Evolutionary conservation across 2,797 vertebrate genomes (phyloP), one percentile per base, ranked within the genome.

Genomic region (Phaenicophaeus curvirostris): DNA sequence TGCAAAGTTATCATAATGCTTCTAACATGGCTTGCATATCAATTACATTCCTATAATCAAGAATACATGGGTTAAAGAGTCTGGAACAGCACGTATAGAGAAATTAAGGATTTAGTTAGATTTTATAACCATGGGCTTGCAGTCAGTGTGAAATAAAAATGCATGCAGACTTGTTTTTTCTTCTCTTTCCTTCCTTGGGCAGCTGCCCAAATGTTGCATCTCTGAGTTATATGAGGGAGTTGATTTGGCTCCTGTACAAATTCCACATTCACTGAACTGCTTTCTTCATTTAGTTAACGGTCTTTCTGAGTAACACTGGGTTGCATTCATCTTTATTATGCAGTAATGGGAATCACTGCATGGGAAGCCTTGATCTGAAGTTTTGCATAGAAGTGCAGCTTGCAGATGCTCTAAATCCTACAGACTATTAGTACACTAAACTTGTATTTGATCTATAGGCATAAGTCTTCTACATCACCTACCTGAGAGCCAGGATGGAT

Each of bases 281-380:
- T 96, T 94, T 97, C 96, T 97, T 97, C 96, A 96, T 97, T 97
- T 97, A 95, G 89, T 84, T 96, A 97, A 96, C 66, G 13, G 94
- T 92, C 96, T 97, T 95, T 96, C 96, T 95, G 96, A 96, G 94
- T 97, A 96, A 96, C 96, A 95, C 96, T 97, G 96, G 95, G 96
- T 76, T 81, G 95, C 92, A 97, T 97, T 97, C 97, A 95, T 97
- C 97, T 97, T 97, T 97, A 97, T 98, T 97, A 97, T 75, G 93
- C 94, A 39, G 93, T 35, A 87, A 96, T 94, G 96, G 94, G 93
- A 95, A 75, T 87, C 91, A 50, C 89, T 96, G 92, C 79, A 27
- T 21, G 88, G 94, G 74, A 72, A 95, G 92, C 81, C 96, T 96
- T 96, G 95, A 94, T 97, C 91, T 90, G 13, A 53, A 44, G 74